A percentile compares a stretch with the other conserved stretches of the same genome.
Evolutionary conservation across 2,797 vertebrate species (phyloP).

Genomic region (Urophycis tenuis): DNA sequence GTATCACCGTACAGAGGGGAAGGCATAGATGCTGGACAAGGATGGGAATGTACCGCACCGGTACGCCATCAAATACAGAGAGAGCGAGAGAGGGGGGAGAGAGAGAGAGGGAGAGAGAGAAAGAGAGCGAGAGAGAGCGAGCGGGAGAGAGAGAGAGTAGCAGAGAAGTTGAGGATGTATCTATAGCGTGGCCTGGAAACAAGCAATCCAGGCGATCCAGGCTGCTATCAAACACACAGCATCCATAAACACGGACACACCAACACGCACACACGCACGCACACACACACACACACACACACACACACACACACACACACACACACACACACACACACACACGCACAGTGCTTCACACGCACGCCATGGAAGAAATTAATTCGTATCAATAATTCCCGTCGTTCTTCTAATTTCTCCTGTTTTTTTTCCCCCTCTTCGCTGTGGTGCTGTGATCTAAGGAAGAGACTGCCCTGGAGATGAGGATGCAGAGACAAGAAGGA

Average conservation of each 20-base stretch:
- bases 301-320: conserved; percentile 26
- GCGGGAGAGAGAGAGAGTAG: conserved; percentile 9
- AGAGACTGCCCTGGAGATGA: conserved; percentile 47
- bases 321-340: conserved; percentile 29
- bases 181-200: conserved; percentile 58
- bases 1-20: conserved; percentile 46
- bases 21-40: conserved; percentile 35
- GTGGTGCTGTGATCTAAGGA: conserved; percentile 51
- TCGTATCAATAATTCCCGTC: conserved; percentile 46
- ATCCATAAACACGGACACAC: conserved; percentile 30
- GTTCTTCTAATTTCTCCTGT: conserved; percentile 37
- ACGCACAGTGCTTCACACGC: conserved; percentile 14
- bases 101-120: conserved; percentile 23
- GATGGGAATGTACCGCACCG: conserved; percentile 44
- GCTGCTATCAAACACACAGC: conserved; percentile 54
- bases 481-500: conserved; percentile 37
- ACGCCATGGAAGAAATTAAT: conserved; percentile 53
- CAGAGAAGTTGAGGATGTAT: conserved; percentile 44
- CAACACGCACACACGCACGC: conserved; percentile 30
- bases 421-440: conserved; percentile 33
- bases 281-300: conserved; percentile 32
- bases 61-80: conserved; percentile 28
- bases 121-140: not conserved
- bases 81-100: conserved; percentile 5
- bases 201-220: conserved; percentile 55